phyloP scores from a whole-genome alignment of 2,888 invertebrate genomes.

The Magallana nippona region DNA sequence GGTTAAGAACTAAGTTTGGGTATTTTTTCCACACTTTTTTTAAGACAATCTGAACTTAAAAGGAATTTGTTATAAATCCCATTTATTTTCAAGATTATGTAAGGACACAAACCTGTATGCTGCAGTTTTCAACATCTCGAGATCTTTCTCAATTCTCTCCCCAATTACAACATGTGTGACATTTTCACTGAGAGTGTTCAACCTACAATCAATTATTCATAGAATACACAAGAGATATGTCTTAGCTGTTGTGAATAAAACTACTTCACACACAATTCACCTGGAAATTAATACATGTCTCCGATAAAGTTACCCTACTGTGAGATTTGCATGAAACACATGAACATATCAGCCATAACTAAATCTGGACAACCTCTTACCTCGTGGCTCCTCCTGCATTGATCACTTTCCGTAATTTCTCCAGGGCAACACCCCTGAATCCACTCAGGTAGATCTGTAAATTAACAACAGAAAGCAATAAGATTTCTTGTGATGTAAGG shows the following conservation, averaged over 20 bases:
- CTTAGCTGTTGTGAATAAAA: no score
- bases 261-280: no score
- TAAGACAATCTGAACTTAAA: no score
- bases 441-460: conserved; percentile 86
- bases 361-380: conserved; percentile 54
- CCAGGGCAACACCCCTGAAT: conserved; percentile 84
- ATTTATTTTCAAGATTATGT: neutral
- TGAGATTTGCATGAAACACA: no score
- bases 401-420: conserved; percentile 86
- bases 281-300: no score
- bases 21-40: no score
- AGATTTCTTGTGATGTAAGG: no score
- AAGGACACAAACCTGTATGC: conserved; percentile 60
- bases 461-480: neutral
- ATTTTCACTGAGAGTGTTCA: conserved; percentile 87
- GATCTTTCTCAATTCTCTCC: conserved; percentile 78
- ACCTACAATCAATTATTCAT: conserved; percentile 71
- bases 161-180: conserved; percentile 91
- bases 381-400: conserved; percentile 92
- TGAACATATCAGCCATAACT: no score
- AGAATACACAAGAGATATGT: neutral
- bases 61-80: no score
- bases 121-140: conserved; percentile 65
- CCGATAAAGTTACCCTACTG: no score
- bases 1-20: no score